Conservation (phyloP, 2,113 vertebrate species). For the Leptobrachium leishanense region DNA sequence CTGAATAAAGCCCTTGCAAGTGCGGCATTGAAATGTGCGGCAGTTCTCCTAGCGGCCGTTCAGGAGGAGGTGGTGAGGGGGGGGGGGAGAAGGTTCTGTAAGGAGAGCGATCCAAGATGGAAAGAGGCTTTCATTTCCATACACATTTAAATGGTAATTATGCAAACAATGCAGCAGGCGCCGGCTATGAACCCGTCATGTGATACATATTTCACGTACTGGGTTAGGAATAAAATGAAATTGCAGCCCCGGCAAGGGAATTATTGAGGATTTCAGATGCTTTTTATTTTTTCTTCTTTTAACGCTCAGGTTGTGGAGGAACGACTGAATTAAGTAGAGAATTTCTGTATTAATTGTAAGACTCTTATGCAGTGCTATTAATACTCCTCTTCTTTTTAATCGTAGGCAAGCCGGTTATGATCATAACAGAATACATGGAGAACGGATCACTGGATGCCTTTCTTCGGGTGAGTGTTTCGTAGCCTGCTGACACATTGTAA, state of each 20-base stretch:
- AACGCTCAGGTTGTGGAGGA: not conserved
- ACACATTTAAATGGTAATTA: constrained; percentile 43
- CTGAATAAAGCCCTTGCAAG: constrained; percentile 40
- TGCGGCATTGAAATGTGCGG: constrained; percentile 33
- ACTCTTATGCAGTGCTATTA: not conserved
- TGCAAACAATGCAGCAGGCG: constrained; percentile 19
- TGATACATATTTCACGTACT: constrained; percentile 34
- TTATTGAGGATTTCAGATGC: not conserved
- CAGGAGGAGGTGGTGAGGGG: not conserved
- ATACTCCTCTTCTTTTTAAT: constrained; percentile 34
- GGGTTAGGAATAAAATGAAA: constrained; percentile 18
- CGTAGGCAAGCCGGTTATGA: constrained; percentile 98
- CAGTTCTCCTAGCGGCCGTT: constrained; percentile 22
- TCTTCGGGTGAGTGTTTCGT: constrained; percentile 83
- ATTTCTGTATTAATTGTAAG: not conserved
- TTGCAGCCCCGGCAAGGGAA: not conserved
- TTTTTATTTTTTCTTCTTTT: not conserved
- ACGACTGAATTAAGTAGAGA: not conserved
- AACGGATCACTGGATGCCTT: constrained; percentile 97
- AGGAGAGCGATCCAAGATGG: constrained; percentile 14
- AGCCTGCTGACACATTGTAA: not conserved
- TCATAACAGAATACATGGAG: constrained; percentile 99
- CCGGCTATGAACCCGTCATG: constrained; percentile 33
- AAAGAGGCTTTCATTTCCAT: constrained; percentile 37
- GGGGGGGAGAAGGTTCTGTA: not conserved